Conservation (phyloP, 2,113 vertebrate genomes). For the Grammomys dolichurus region DNA sequence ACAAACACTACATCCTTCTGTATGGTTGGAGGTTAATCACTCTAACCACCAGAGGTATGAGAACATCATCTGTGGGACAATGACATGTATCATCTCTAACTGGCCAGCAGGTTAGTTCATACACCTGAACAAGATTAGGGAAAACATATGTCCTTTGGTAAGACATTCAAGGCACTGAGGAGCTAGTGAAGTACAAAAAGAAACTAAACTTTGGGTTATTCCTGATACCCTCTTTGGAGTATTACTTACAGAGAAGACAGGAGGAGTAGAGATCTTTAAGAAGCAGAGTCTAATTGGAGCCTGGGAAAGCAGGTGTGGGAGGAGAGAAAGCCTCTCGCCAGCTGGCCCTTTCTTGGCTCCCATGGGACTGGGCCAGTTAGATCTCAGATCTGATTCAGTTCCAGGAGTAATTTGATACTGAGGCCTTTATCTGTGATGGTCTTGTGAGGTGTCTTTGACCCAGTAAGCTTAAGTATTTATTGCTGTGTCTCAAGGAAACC, state of each 20-base stretch:
- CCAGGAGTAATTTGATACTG: neutral
- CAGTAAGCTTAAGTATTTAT: neutral
- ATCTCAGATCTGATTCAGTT: neutral
- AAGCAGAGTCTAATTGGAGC: neutral
- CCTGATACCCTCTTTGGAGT: neutral
- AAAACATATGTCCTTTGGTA: neutral
- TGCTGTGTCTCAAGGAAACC: neutral
- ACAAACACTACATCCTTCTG: neutral
- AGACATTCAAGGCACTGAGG: neutral
- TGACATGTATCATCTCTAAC: neutral
- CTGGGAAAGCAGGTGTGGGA: neutral
- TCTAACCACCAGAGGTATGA: neutral
- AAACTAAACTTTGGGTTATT: slow-evolving; percentile 27
- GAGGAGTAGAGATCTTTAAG: neutral
- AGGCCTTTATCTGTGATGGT: neutral
- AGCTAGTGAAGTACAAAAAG: neutral
- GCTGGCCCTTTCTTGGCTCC: neutral
- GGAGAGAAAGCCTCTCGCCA: neutral
- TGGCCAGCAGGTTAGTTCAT: neutral
- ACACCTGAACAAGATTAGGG: neutral
- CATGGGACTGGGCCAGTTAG: neutral
- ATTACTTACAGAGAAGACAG: neutral
- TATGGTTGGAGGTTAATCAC: neutral
- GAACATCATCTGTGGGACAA: neutral
- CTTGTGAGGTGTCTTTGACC: neutral